Evolutionary conservation across 2,113 vertebrate genomes (phyloP).

Genomic region (Ctenodactylus gundi): DNA sequence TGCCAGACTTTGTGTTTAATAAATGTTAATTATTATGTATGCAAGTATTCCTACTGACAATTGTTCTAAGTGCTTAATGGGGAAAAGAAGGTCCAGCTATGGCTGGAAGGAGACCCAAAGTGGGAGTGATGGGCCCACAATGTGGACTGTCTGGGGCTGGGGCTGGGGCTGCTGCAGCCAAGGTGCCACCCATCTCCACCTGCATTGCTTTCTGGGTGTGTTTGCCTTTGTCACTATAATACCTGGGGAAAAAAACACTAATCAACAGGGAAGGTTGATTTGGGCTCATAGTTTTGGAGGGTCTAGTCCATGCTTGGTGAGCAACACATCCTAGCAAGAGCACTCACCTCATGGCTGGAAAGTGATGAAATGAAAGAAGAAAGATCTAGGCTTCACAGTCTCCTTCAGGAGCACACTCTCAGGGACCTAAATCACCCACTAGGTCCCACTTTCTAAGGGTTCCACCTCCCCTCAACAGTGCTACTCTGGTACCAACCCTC

Average conservation of each 20-base stretch:
- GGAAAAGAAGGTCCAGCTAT: not conserved
- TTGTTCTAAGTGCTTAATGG: not conserved
- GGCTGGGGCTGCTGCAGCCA: not conserved
- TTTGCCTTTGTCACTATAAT: not conserved
- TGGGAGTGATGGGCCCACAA: accelerated
- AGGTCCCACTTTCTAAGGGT: not conserved
- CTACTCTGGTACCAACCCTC: not conserved
- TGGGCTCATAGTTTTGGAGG: not conserved
- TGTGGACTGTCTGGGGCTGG: not conserved
- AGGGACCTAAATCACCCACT: not conserved
- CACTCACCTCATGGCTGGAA: not conserved
- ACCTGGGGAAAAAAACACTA: not conserved
- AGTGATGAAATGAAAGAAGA: not conserved
- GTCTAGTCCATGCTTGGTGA: not conserved
- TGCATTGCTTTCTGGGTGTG: not conserved
- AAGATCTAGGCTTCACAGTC: no score
- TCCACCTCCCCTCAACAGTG: not conserved
- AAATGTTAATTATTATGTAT: not conserved
- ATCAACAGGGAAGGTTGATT: no score
- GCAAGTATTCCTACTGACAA: not conserved
- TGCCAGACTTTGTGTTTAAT: not conserved
- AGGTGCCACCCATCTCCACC: not conserved
- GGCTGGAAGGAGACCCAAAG: not conserved
- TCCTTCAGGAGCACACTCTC: not conserved
- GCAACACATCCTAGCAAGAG: not conserved